Base-by-base conservation (phyloP, 2,113 vertebrate genomes). In the Pachypanchax playfairii region DNA sequence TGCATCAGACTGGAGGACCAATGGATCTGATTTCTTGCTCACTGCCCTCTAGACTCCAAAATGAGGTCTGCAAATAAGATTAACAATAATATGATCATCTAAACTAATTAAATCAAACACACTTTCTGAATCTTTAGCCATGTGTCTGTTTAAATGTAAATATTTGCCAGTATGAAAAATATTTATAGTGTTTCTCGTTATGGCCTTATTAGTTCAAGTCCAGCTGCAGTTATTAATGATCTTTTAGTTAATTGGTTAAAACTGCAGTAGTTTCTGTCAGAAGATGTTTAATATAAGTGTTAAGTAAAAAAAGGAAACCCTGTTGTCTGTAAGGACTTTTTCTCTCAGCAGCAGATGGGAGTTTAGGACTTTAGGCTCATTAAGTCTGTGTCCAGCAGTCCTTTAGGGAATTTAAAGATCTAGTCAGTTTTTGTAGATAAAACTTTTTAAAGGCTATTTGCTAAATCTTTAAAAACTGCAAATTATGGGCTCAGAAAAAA, bases 401-500 rank as follows among this genome's bases (percentile, higher is more conserved):
- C 28, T 53, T 61, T 5, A 13, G 58, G 31, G 18, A 58, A 29
- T 41, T 67, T 10, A 31, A 42, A 5, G 38, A 42, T 48, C 54
- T 39, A 48, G 17, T 58, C 31, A 55, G 0, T 44, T 20, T 63
- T 39, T 33, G 29, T 28, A 67, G 60, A 67, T 48, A 49, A 2
- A 35, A 64, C 20, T 20, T 65, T 70, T 56, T 35, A 54, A 75
- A 79, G 50, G 71, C 55, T 21, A 65, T 3, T 39, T 28, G 1
- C 22, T 47, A 26, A 54, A 63, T 70, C 7, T 56, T 44, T 38
- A 2, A 4, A 7, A 67, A 52, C 12, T n/a, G 13, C 12, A 25
- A 21, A 56, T 4, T 44, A 15, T 31, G 25, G 18, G 26, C 18
- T 18, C 5, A 70, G 28, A 51, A 25, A 66, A 48, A 50, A 8